Conservation (phyloP, 2,797 vertebrate species). For the Microhierax caerulescens region DNA sequence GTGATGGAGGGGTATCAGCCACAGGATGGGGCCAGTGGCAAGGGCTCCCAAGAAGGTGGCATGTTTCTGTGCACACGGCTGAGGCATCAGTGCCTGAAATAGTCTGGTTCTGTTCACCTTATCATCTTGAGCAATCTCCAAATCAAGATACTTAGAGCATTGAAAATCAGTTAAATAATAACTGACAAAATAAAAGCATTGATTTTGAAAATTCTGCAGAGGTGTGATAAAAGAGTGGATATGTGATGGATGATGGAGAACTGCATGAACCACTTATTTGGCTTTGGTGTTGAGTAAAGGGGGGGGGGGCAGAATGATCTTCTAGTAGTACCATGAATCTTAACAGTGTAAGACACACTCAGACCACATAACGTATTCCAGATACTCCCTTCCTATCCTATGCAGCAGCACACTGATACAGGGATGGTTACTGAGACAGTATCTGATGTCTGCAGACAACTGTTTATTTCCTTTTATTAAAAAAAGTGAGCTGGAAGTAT, state of each 20-base stretch:
- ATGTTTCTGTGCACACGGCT: rapidly evolving
- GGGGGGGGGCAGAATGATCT: not conserved
- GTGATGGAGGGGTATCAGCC: not conserved
- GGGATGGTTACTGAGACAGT: not conserved
- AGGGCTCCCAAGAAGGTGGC: rapidly evolving
- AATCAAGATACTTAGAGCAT: not conserved
- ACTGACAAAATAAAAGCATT: not conserved
- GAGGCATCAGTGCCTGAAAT: not conserved
- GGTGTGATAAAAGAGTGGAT: not conserved
- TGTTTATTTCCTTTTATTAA: not conserved
- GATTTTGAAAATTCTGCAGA: not conserved
- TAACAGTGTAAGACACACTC: not conserved
- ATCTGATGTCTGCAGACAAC: not conserved
- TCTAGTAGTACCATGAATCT: not conserved
- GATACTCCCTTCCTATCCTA: not conserved
- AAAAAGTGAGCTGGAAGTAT: not conserved
- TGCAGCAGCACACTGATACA: not conserved
- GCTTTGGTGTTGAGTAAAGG: not conserved
- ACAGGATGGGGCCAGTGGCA: not conserved
- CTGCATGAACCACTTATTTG: not conserved
- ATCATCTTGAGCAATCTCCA: not conserved
- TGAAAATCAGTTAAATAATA: not conserved
- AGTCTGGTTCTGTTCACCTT: not conserved
- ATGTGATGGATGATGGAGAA: not conserved
- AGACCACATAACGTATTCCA: not conserved